Conservation (phyloP, 2,797 vertebrate species). For the Dryobates pubescens region DNA sequence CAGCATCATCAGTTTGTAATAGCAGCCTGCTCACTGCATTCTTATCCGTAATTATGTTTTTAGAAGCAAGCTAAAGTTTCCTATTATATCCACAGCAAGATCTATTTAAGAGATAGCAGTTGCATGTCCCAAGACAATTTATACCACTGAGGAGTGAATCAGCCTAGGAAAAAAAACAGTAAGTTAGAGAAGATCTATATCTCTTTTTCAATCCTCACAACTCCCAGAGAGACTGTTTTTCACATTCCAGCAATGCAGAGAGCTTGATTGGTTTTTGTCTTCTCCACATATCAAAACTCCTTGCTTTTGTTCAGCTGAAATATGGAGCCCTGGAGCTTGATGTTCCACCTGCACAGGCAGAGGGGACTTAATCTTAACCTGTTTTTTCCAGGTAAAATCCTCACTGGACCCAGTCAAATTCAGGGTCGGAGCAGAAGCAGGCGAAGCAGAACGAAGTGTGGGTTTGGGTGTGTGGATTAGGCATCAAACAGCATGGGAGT, state of each 20-base stretch:
- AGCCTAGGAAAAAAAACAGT: background rate
- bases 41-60: background rate
- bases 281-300: background rate
- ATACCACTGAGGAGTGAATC: background rate
- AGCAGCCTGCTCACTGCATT: background rate
- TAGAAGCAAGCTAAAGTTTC: slow-evolving; percentile 10
- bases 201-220: background rate
- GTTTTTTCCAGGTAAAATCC: background rate
- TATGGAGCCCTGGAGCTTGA: background rate
- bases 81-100: slow-evolving; percentile 6
- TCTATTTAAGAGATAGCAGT: slow-evolving; percentile 35
- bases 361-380: background rate
- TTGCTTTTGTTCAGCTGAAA: background rate
- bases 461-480: background rate
- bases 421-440: background rate
- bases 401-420: background rate
- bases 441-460: background rate
- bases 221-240: background rate
- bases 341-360: background rate
- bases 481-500: background rate
- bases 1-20: background rate
- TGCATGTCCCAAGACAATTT: slow-evolving; percentile 18
- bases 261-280: background rate
- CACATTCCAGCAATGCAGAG: background rate
- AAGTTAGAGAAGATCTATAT: background rate